Evolutionary conservation across 1,140 invertebrate genomes (phyloP), one percentile per base, ranked within the genome.

Genomic region (Trachymyrmex cornetzi): DNA sequence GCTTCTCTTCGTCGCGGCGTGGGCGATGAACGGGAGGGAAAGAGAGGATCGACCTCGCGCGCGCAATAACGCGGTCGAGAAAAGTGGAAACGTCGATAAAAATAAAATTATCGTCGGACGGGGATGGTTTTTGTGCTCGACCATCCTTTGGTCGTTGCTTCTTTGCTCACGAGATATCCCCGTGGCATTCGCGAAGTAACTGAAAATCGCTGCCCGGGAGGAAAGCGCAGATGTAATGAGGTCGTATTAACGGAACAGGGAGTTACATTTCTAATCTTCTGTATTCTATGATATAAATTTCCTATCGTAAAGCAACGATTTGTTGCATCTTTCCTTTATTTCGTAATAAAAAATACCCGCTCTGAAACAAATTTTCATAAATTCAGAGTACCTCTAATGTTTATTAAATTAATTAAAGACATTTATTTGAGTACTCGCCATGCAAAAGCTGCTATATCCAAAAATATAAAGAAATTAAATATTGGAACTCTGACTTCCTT

Each of bases 81-180:
- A 84, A 86, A 85, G 74, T 71, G 87, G 74, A 77, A 85, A 82
- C 44, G 72, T 85, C 80, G 53, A 82, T 82, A 82, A 82, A 82
- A 82, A 82, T 82, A 77, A 71, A 75, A 85, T 84, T 71, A 87
- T 71, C 38, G 69, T 67, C 59, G 55, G 80, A 84, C 74, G 69
- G 61, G 50, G 80, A 55, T 71, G 71, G 79, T 57, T 87, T 55
- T 63, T 59, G 38, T 44, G 66, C 71, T 38, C 63, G 81, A 30
- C 38, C 75, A 66, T 44, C 30, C 64, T 67, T 44, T 67, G 64
- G 30, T n/a, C 53, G 72, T 61, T 74, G 57, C 53, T 53, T 61
- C 55, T 61, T 22, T 67, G 50, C 79, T 74, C 57, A 6, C 63
- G 61, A 67, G 63, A 61, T 84, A 64, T 85, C 38, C 48, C 48